Percentiles rank a stretch among this genome's conserved stretches.
These are phyloP conservation scores for Adelphocoris suturalis DNA, from an alignment of 2,888 invertebrate genomes.

Conservation along the genomic window DNA sequence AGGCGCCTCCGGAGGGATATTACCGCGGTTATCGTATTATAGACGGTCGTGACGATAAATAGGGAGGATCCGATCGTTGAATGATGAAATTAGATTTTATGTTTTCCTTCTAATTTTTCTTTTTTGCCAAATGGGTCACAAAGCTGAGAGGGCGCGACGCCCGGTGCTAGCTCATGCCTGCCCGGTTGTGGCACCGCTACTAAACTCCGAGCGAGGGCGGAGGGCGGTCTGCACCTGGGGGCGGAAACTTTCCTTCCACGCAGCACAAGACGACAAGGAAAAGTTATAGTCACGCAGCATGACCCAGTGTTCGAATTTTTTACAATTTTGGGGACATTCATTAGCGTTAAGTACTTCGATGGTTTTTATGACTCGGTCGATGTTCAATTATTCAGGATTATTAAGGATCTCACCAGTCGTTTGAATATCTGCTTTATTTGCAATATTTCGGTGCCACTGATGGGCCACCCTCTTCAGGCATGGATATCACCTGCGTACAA, in stretches of 20 bases:
- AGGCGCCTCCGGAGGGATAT: background rate
- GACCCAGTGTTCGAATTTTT: background rate
- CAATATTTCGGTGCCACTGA: no score
- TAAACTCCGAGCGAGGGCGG: conserved; percentile 17
- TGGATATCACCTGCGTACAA: no score
- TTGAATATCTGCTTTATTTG: no score
- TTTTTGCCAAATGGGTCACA: background rate
- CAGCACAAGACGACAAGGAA: background rate
- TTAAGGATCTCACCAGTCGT: no score
- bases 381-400: no score
- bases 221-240: conserved; percentile 21
- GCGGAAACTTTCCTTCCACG: conserved; percentile 15
- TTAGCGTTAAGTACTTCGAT: no score
- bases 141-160: conserved; percentile 1
- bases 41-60: no score
- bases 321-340: no score
- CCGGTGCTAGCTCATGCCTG: conserved; percentile 53
- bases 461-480: no score
- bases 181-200: conserved; percentile 65
- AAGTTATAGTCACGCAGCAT: background rate
- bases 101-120: background rate
- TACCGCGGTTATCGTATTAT: background rate
- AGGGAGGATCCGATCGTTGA: background rate
- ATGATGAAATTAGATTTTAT: background rate
- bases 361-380: no score